phyloP scores from a whole-genome alignment of 2,888 invertebrate species.

The Dilophus febrilis region DNA sequence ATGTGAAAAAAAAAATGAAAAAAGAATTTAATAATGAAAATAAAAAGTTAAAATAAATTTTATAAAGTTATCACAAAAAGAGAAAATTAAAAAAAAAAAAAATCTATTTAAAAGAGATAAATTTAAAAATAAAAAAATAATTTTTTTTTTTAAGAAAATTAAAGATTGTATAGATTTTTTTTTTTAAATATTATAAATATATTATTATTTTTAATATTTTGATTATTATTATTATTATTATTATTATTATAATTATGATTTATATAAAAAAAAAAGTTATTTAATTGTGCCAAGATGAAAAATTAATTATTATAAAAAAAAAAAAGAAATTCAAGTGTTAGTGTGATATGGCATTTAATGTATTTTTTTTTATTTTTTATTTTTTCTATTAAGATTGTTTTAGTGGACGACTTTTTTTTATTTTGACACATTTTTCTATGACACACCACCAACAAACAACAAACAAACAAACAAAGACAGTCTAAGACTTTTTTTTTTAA shows the following conservation, averaged over 20 bases:
- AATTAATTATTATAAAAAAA: too few species aligned
- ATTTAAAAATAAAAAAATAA: too few species aligned
- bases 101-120: too few species aligned
- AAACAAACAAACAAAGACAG: too few species aligned
- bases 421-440: too few species aligned
- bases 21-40: too few species aligned
- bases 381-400: neutral
- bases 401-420: too few species aligned
- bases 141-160: too few species aligned
- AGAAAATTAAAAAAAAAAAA: neutral
- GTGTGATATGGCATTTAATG: slow-evolving; percentile 23
- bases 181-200: slow-evolving; percentile 6
- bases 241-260: neutral
- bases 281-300: slow-evolving; percentile 25
- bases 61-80: slow-evolving; percentile 6
- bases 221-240: slow-evolving; percentile 4
- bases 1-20: slow-evolving; percentile 5
- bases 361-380: slow-evolving; percentile 4
- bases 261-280: slow-evolving; percentile 11
- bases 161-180: too few species aligned
- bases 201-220: slow-evolving; percentile 4
- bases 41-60: slow-evolving; percentile 6
- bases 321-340: slow-evolving; percentile 21
- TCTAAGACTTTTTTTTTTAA: too few species aligned
- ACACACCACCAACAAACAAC: too few species aligned